Evolutionary conservation across 2,797 vertebrate genomes (phyloP).

Genomic region (Sandelia bainsii): DNA sequence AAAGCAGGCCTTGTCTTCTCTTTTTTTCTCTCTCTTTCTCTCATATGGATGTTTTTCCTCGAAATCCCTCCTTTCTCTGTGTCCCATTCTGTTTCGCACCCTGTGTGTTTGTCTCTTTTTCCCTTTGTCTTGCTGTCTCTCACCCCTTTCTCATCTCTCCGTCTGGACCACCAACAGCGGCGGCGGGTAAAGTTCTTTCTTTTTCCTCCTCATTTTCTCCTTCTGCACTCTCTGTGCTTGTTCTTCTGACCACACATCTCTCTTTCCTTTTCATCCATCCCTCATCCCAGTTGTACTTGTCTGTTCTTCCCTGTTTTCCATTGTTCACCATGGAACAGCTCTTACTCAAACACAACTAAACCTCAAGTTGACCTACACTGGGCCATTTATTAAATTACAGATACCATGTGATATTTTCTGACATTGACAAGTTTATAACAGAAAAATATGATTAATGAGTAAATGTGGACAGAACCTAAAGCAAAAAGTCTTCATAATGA

Average conservation of each 20-base stretch:
- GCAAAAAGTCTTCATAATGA: background rate
- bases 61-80: slow-evolving; percentile 63
- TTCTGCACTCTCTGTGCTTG: slow-evolving; percentile 69
- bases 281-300: slow-evolving; percentile 64
- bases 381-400: slow-evolving; percentile 26
- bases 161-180: slow-evolving; percentile 86
- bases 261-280: slow-evolving; percentile 70
- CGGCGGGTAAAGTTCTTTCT: slow-evolving; percentile 87
- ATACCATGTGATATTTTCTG: slow-evolving; percentile 9
- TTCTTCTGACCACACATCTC: slow-evolving; percentile 72
- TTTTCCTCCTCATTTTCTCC: slow-evolving; percentile 65
- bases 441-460: slow-evolving; percentile 3
- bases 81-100: slow-evolving; percentile 69
- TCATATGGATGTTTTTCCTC: slow-evolving; percentile 81
- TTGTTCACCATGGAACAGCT: slow-evolving; percentile 75
- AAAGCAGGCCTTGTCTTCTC: slow-evolving; percentile 71
- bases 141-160: slow-evolving; percentile 82
- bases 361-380: slow-evolving; percentile 37
- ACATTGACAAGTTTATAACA: slow-evolving; percentile 11
- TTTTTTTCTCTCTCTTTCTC: slow-evolving; percentile 65
- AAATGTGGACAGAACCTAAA: background rate
- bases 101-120: slow-evolving; percentile 71
- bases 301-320: slow-evolving; percentile 58
- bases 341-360: slow-evolving; percentile 53
- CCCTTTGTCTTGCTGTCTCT: slow-evolving; percentile 68